phyloP scores from a whole-genome alignment of 2,113 vertebrate species.

The Thermophis baileyi region DNA sequence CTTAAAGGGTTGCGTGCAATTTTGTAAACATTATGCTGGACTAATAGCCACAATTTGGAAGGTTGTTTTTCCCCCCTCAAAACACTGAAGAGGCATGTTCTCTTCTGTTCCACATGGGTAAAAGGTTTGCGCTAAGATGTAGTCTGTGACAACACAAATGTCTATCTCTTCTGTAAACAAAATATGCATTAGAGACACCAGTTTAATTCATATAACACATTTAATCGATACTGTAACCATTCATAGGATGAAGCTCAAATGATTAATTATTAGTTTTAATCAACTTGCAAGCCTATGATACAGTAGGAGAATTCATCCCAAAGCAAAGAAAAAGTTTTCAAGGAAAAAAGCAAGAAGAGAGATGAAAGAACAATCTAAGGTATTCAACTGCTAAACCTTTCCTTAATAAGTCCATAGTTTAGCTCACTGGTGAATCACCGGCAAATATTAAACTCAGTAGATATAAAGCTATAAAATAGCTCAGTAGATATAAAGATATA shows the following conservation, averaged over 20 bases:
- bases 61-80: neutral
- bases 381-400: neutral
- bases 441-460: neutral
- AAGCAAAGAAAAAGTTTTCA: neutral
- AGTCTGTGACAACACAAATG: neutral
- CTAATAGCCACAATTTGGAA: neutral
- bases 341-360: neutral
- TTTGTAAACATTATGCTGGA: neutral
- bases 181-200: neutral
- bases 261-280: neutral
- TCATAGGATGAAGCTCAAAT: neutral
- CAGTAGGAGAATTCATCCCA: neutral
- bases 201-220: neutral
- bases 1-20: neutral
- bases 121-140: neutral
- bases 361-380: neutral
- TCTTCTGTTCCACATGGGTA: neutral
- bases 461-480: neutral
- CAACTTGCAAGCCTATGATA: neutral
- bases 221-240: neutral
- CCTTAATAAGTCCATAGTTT: neutral
- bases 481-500: neutral
- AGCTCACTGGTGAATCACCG: neutral
- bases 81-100: neutral
- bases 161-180: neutral